Percentiles rank a stretch among this genome's conserved stretches.
Evolutionary conservation across 2,797 vertebrate genomes (phyloP).

Genomic region (Poeciliopsis turneri): DNA sequence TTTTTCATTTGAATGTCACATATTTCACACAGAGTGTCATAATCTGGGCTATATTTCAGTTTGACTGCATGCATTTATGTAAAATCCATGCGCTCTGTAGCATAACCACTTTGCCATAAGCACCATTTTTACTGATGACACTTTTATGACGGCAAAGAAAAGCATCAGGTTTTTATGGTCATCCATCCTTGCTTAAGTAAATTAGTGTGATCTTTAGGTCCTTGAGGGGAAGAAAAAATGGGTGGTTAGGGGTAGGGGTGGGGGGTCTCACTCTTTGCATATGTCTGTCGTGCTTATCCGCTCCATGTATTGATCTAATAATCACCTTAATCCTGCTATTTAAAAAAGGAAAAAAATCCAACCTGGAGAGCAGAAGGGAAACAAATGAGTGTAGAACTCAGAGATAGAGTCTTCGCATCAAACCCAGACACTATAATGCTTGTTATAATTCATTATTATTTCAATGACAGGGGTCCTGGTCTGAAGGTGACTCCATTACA

Average conservation of each 20-base stretch:
- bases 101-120: slow-evolving; percentile 18
- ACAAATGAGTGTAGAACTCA: slow-evolving; percentile 13
- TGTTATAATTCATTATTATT: slow-evolving; percentile 85
- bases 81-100: background rate
- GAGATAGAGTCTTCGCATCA: slow-evolving; percentile 62
- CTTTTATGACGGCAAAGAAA: slow-evolving; percentile 41
- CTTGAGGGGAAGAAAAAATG: background rate
- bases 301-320: slow-evolving; percentile 54
- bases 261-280: slow-evolving; percentile 45
- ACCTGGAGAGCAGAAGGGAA: slow-evolving; percentile 21
- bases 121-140: slow-evolving; percentile 20
- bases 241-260: no score
- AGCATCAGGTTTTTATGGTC: slow-evolving; percentile 47
- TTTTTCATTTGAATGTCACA: background rate
- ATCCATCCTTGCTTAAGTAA: slow-evolving; percentile 43
- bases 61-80: slow-evolving; percentile 12
- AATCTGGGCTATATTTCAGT: slow-evolving; percentile 1
- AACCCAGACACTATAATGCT: slow-evolving; percentile 78
- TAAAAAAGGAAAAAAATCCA: slow-evolving; percentile 1
- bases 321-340: slow-evolving; percentile 49
- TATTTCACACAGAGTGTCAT: background rate
- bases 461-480: slow-evolving; percentile 79
- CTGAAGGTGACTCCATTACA: slow-evolving; percentile 90
- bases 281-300: slow-evolving; percentile 53
- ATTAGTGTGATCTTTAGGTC: slow-evolving; percentile 49